Conservation (phyloP, 2,888 invertebrate genomes). For the Leuctra nigra region DNA sequence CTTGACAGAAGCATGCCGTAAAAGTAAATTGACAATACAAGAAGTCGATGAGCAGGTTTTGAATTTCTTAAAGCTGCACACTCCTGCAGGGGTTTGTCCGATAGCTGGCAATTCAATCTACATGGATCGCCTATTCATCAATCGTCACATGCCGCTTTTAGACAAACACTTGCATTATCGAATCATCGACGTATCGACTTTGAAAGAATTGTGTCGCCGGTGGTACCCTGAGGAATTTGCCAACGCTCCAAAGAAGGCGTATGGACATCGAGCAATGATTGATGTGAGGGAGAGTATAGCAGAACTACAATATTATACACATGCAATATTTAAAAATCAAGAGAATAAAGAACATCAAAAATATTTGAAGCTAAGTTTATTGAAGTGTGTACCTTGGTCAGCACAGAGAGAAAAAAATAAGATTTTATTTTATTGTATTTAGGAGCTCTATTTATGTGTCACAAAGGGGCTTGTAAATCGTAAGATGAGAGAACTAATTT, state of each 20-base stretch:
- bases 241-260: conserved; percentile 53
- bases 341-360: no score
- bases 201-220: conserved; percentile 72
- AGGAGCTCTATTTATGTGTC: no score
- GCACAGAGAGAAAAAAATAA: no score
- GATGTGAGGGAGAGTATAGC: conserved; percentile 82
- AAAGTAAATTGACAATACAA: conserved; percentile 56
- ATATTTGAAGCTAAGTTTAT: no score
- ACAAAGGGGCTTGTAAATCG: no score
- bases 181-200: conserved; percentile 83
- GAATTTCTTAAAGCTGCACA: conserved; percentile 59
- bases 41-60: conserved; percentile 66
- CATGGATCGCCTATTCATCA: conserved; percentile 76
- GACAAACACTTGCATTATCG: conserved; percentile 81
- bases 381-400: no score
- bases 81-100: conserved; percentile 53
- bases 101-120: conserved; percentile 85
- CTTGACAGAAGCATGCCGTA: conserved; percentile 62
- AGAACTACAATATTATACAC: conserved; percentile 74
- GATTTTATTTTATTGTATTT: no score
- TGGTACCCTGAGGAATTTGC: conserved; percentile 64
- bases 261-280: conserved; percentile 65
- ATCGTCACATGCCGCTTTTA: conserved; percentile 74
- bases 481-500: no score
- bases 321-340: no score